Evolutionary conservation across 2,797 vertebrate genomes (phyloP).

Genomic region (Clarias pachynema): DNA sequence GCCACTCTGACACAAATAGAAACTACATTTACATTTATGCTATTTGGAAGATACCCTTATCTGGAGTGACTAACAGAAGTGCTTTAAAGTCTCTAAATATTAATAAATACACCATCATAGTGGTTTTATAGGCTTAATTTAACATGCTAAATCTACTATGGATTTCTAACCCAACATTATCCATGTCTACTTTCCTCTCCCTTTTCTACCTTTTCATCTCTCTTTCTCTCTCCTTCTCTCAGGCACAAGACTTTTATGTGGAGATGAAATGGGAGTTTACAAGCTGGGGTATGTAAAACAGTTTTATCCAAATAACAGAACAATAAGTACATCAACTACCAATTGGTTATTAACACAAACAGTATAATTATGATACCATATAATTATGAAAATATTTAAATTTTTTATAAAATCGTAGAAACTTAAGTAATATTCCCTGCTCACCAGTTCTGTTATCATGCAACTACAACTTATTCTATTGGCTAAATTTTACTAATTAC

Average conservation of each 20-base stretch:
- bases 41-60: background rate
- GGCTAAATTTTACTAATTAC: background rate
- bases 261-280: constrained; percentile 99
- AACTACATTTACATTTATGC: background rate
- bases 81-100: background rate
- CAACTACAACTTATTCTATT: background rate
- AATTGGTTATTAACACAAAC: background rate
- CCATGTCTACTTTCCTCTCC: constrained; percentile 38
- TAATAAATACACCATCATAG: background rate
- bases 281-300: constrained; percentile 90
- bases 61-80: background rate
- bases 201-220: constrained; percentile 39
- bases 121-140: background rate
- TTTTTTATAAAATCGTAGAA: background rate
- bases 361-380: background rate
- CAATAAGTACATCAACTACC: background rate
- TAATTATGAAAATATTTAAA: background rate
- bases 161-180: constrained; percentile 12
- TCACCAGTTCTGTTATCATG: background rate
- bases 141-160: background rate
- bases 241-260: constrained; percentile 99
- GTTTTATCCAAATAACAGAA: background rate
- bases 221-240: constrained; percentile 50
- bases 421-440: background rate
- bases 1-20: background rate